Percentiles rank a stretch among this genome's conserved stretches.
Evolutionary conservation across 2,113 vertebrate species (phyloP).

Genomic region (Paralichthys olivaceus): DNA sequence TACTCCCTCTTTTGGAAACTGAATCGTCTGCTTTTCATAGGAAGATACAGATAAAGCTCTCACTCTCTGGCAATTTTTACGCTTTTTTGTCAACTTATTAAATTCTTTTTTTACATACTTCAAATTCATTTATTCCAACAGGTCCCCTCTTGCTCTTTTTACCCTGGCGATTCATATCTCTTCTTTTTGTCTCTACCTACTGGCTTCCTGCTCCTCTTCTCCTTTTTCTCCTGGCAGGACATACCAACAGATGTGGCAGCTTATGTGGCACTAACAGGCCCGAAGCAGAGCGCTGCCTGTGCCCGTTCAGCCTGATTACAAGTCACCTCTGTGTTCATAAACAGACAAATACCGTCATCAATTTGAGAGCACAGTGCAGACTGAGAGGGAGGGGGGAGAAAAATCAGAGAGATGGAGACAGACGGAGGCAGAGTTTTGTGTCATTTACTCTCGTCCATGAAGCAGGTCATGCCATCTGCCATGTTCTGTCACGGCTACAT

Average conservation of each 20-base stretch:
- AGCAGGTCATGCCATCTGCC: constrained; percentile 76
- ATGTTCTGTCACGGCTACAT: constrained; percentile 75
- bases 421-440: constrained; percentile 63
- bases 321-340: constrained; percentile 81
- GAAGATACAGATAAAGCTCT: constrained; percentile 48
- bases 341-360: constrained; percentile 76
- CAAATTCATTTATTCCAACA: constrained; percentile 13
- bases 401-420: constrained; percentile 44
- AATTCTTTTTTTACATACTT: constrained; percentile 22
- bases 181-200: constrained; percentile 29
- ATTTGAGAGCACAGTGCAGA: constrained; percentile 56
- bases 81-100: constrained; percentile 24
- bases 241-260: constrained; percentile 65
- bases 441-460: constrained; percentile 68
- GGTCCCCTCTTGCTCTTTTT: constrained; percentile 15
- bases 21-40: constrained; percentile 60
- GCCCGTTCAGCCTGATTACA: constrained; percentile 81
- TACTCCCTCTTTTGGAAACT: constrained; percentile 55
- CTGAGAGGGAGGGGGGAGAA: constrained; percentile 8
- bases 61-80: neutral
- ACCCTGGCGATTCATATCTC: constrained; percentile 14
- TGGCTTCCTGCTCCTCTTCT: neutral
- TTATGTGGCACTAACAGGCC: constrained; percentile 70
- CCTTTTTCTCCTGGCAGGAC: constrained; percentile 37
- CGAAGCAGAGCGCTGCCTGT: constrained; percentile 59